These are phyloP conservation scores for Argynnis bischoffii DNA, from an alignment of 2,888 invertebrate species.

Conservation along the genomic window DNA sequence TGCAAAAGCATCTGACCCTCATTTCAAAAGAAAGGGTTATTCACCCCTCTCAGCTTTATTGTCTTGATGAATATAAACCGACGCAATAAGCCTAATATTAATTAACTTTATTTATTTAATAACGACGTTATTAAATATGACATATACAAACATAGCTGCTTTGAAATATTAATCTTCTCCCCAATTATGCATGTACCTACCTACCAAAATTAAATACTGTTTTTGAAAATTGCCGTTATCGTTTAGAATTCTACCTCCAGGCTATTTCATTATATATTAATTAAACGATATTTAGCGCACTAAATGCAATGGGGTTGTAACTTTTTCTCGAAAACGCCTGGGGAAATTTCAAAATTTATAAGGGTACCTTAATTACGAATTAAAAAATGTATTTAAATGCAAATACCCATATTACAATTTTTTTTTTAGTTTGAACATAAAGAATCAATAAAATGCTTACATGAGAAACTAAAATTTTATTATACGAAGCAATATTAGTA, in stretches of 20 bases:
- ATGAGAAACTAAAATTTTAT: slow-evolving; percentile 20
- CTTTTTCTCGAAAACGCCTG: background rate
- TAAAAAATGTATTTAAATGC: slow-evolving; percentile 5
- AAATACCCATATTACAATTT: background rate
- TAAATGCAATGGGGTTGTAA: slow-evolving; percentile 1
- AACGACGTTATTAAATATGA: slow-evolving; percentile 35
- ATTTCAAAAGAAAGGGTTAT: slow-evolving; percentile 46
- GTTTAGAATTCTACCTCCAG: slow-evolving; percentile 12
- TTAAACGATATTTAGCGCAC: background rate
- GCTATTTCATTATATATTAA: slow-evolving; percentile 15
- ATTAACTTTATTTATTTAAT: slow-evolving; percentile 63
- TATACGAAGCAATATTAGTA: slow-evolving; percentile 17
- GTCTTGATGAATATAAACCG: slow-evolving; percentile 58
- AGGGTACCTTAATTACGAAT: background rate
- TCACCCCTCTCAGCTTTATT: slow-evolving; percentile 56
- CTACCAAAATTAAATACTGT: slow-evolving; percentile 2
- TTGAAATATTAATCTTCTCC: slow-evolving; percentile 34
- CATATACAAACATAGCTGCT: slow-evolving; percentile 19
- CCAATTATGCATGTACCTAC: background rate
- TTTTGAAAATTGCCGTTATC: slow-evolving; percentile 2
- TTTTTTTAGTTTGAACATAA: slow-evolving; percentile 7
- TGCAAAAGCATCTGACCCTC: slow-evolving; percentile 37
- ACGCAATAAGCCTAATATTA: slow-evolving; percentile 60
- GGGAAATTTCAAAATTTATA: background rate
- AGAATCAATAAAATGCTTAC: slow-evolving; percentile 15